These are phyloP conservation scores for Spongilla lacustris DNA, from an alignment of 37 sponge, comb jelly and placozoan genomes.

Conservation along the genomic window DNA sequence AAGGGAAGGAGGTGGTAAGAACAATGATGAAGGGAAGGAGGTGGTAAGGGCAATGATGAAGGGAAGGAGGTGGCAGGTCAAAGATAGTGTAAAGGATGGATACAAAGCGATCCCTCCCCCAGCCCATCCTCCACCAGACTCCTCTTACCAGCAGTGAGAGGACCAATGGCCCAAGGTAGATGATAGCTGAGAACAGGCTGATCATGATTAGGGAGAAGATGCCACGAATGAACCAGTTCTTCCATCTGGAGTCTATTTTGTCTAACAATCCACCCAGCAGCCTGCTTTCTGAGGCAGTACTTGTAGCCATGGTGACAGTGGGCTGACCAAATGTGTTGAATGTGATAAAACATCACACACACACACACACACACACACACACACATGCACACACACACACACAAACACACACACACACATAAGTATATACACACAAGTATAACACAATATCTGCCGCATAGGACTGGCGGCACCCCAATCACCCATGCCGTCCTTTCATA, in stretches of 20 bases:
- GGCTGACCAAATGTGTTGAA: too few species aligned
- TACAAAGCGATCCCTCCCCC: neutral
- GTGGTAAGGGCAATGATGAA: neutral
- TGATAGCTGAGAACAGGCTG: conserved; percentile 63
- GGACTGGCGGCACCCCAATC: too few species aligned
- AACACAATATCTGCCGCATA: too few species aligned
- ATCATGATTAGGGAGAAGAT: conserved; percentile 83
- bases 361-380: too few species aligned
- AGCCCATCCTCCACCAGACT: neutral
- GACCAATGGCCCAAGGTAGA: conserved; percentile 78
- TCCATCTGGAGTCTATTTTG: conserved; percentile 66
- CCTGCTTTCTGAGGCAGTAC: neutral
- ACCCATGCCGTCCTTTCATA: too few species aligned
- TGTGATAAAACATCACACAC: too few species aligned
- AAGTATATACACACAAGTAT: too few species aligned
- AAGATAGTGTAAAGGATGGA: neutral
- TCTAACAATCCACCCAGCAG: too few species aligned
- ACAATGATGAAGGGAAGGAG: neutral
- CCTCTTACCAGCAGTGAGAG: conserved; percentile 79
- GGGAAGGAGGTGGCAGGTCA: too few species aligned
- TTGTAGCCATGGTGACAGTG: neutral
- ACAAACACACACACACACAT: too few species aligned
- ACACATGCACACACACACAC: too few species aligned
- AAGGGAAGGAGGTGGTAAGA: neutral
- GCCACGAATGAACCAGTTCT: conserved; percentile 92